Evolutionary conservation across 35 echinoderm and acorn worm genomes (phyloP), one percentile per base, ranked within the genome.

Genomic region (Diadema setosum): DNA sequence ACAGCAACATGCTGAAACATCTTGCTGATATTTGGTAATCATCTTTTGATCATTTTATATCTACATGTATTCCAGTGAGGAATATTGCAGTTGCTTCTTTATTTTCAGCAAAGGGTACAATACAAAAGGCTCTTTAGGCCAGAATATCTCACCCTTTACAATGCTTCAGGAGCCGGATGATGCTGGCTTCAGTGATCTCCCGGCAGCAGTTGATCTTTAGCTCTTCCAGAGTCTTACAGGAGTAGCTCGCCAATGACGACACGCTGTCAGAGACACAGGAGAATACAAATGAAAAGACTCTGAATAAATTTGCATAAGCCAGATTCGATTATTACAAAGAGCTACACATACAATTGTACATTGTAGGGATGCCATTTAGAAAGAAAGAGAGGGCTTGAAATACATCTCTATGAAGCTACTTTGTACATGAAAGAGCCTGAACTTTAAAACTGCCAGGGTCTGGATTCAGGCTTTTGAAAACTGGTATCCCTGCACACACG

Each of bases 161-260:
- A 48, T 93, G 84, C 30, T 97, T 93, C 17, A 97, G 85, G 3
- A 97, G 59, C 74, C 94, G 92, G 6, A 99, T 69, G 30, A 94
- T 89, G 34, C 92, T 85, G 17, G 89, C 90, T 43, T 99, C 96
- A 0, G 96, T 98, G 45, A 94, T 93, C 42, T 99, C 96, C 58
- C 90, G 86, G 40, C 96, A 99, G 55, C 89, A 94, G 45, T 90
- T 95, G 11, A 95, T 49, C 61, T 86, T 90, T 20, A 87, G 55
- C 11, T 27, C 50, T n/a, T 36, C 37, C 0, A 95, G 80, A 31
- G 69, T 82, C 32, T 95, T 86, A 34, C 48, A 73, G 20, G 82
- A 65, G 34, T 95, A 95, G 63, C 87, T 95, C 5, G 93, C 81
- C 39, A 91, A 17, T 11, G 88, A 46, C 6, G 88, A 65, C 20